Base-by-base conservation (phyloP, 2,113 vertebrate species). In the Mirounga angustirostris region DNA sequence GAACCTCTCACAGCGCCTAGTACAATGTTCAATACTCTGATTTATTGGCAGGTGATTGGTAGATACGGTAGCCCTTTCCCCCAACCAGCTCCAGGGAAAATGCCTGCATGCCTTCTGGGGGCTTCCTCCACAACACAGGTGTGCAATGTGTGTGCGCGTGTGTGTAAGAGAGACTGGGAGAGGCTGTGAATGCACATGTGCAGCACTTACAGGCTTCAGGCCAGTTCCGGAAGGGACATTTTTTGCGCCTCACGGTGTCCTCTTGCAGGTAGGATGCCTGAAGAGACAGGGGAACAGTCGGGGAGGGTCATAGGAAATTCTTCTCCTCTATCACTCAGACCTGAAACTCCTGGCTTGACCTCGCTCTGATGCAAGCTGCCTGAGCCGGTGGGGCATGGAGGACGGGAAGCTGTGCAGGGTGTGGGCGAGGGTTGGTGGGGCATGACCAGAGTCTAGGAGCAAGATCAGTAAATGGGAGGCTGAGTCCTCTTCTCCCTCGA, bases 151-250 rank as follows among this genome's bases (percentile, higher is more conserved):
- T 67, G 28, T 5, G 36, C 33, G 3, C n/a, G 14, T 52, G 28
- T 40, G 85, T 19, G 36, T 30, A 33, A 8, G 24, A 40, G 4
- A 85, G 18, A 79, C 5, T 24, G 74, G 14, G 30, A 92, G 52
- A n/a, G 50, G 13, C 33, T 46, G 40, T 30, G 33, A 5, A 12
- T 36, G 65, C 1, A 63, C 5, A 26, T 28, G 0, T 61, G 22
- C 21, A 56, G 16, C 30, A 98, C 99, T 99, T 98, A 99, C 99
- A 99, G 91, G 97, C 92, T 0, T 98, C 79, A 0, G 94, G 91
- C 63, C 80, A 58, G 71, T 98, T 93, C 28, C 1, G 12, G 98
- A 99, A 99, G 5, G 99, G 99, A 91, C 99, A 99, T 40, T 4
- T 97, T 59, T 94, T 98, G 16, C 16, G 85, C 83, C 99, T 98